Conservation (phyloP, 1,140 invertebrate species). For the Spodoptera litura region DNA sequence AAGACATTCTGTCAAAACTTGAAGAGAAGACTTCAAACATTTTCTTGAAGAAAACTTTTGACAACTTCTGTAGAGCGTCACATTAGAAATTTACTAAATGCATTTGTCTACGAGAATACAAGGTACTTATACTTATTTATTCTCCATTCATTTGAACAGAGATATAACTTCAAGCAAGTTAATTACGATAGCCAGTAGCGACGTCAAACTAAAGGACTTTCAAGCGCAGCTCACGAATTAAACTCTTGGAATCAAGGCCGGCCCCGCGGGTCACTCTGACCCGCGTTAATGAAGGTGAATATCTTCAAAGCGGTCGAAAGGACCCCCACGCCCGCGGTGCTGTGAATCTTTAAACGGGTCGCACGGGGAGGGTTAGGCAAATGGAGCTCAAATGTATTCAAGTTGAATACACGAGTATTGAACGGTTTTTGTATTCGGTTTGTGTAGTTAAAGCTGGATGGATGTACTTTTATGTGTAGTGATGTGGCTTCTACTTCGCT, state of each 20-base stretch:
- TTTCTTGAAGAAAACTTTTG: too few relatives aligned
- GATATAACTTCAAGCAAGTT: background rate
- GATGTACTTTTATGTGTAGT: background rate
- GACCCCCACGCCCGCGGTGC: conserved; percentile 71
- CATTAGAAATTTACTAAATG: too few relatives aligned
- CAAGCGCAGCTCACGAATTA: conserved; percentile 34
- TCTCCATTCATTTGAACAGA: too few relatives aligned
- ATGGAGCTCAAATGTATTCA: conserved; percentile 62
- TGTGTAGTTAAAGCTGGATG: conserved; percentile 16
- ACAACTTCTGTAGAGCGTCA: too few relatives aligned
- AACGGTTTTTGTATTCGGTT: conserved; percentile 27
- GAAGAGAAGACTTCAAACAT: too few relatives aligned
- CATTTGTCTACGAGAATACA: too few relatives aligned
- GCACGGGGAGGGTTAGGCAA: conserved; percentile 63
- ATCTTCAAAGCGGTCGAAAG: conserved; percentile 79
- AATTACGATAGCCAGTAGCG: conserved; percentile 18
- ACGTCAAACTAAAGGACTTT: conserved; percentile 28
- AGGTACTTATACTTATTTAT: too few relatives aligned
- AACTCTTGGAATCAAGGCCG: conserved; percentile 43
- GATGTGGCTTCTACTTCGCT: background rate
- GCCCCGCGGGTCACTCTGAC: conserved; percentile 70
- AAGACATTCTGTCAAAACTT: too few relatives aligned
- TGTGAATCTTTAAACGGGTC: conserved; percentile 81
- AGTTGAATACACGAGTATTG: conserved; percentile 43
- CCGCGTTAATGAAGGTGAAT: conserved; percentile 79